Base-by-base conservation (phyloP, 2,113 vertebrate genomes). In the Corvus hawaiiensis region DNA sequence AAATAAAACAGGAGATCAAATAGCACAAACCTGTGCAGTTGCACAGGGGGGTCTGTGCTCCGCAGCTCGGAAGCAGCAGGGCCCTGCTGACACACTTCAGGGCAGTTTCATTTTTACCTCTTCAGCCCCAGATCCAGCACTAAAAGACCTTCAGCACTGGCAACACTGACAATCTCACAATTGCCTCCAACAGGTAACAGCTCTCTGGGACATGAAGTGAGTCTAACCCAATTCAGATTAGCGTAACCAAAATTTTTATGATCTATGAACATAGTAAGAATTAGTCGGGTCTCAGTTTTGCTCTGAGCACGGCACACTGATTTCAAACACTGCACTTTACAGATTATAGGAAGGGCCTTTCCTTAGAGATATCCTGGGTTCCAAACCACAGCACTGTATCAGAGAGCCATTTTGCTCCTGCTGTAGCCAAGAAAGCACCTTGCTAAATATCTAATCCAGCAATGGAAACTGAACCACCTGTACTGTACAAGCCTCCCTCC, bases 381-480 rank as follows among this genome's bases (percentile, higher is more conserved):
- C 15, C 51, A 80, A 83, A 76, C 14, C 2, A 3, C 46, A 77
- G 32, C 3, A 1, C 62, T 2, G 0, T 43, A 37, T 46, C 2
- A 3, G 32, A 32, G 16, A 87, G 41, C 32, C 46, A 35, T 71
- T 82, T 52, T 35, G 14, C 49, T 54, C 56, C 24, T 58, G 26
- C 55, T 66, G 37, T 26, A 76, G 72, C 51, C 63, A 86, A 51
- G 52, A 80, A 87, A 89, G 43, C 67, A 93, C 84, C 78, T 88
- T 59, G 27, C 69, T 89, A 80, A 80, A 90, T 37, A 58, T 33
- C 74, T 72, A 89, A 87, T 35, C 64, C 44, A 54, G 75, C 46
- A 90, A 63, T 67, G 52, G 59, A 93, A 90, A 88, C 43, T 32
- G 59, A 96, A 77, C 90, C 76, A 96, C 93, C 93, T 88, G 93